Evolutionary conservation across 2,113 vertebrate genomes (phyloP).

Genomic region (Rafetus swinhoei): DNA sequence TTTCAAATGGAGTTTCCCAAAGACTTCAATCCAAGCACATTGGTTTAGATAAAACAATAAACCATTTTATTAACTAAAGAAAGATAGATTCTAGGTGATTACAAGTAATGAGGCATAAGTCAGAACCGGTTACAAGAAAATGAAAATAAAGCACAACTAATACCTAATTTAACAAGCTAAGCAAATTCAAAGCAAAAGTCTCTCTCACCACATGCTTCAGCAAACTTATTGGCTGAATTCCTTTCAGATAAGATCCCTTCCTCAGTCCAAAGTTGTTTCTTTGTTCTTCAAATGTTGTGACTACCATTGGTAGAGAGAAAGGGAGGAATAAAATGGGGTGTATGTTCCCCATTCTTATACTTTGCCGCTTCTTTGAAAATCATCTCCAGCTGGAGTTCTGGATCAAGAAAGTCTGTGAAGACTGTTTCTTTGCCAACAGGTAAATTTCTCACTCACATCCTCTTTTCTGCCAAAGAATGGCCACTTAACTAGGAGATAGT

Average conservation of each 20-base stretch:
- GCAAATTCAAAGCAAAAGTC: no score
- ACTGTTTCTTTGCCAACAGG: background rate
- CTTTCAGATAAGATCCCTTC: background rate
- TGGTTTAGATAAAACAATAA: no score
- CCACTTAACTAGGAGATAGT: background rate
- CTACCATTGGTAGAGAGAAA: background rate
- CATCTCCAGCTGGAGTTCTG: background rate
- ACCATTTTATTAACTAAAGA: no score
- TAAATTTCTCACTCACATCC: background rate
- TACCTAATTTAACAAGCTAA: no score
- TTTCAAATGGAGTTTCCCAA: no score
- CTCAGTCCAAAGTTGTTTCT: background rate
- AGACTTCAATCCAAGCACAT: no score
- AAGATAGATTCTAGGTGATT: no score
- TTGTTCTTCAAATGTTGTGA: background rate
- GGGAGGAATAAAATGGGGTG: background rate
- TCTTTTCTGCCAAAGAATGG: background rate
- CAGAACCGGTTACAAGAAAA: no score
- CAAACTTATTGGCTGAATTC: background rate
- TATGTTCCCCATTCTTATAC: background rate
- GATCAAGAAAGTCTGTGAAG: background rate
- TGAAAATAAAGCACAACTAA: no score
- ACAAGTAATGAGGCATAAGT: no score
- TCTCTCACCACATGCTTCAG: no score
- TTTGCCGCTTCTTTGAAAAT: background rate